Base-by-base conservation (phyloP, 2,888 invertebrate genomes). In the Heterodera filipjevi region DNA sequence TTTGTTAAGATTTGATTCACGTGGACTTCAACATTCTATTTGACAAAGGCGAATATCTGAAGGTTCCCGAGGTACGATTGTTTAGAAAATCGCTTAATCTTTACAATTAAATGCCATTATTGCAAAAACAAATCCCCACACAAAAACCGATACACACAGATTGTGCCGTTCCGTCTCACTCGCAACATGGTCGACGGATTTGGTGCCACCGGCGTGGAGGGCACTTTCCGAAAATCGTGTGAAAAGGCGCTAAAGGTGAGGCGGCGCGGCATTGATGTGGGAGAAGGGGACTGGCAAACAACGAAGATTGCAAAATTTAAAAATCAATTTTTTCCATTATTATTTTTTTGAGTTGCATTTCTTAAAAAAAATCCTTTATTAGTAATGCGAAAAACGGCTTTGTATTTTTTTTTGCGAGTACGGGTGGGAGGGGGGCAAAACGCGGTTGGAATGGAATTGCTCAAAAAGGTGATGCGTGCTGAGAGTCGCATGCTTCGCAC, bases 1-100 rank as follows among this genome's bases (percentile, higher is more conserved):
- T 33, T 33, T 71, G 33, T 33, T 12, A 95, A 0, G 96, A 98
- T 89, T 93, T 94, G 0, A 94, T 99, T 0, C 99, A 99, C 90
- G 98, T 99, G 0, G 99, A 99, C 90, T 98, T 97, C 90, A 98
- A 96, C 90, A 96, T 96, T 89, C 91, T 99, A 27, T 99, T 99
- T 90, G 97, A 99, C 90, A 94, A 92, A 68, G 86, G 86, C 22
- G 89, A 89, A 72, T 71, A 79, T 33, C 76, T 88, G 46, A 79
- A 79, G 0, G 82, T 84, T 22, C 86, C 86, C 3, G 89, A 89
- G 81, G 84, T 87, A 8, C 32, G 75, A 33, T n/a, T 32, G 2
- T 77, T 74, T 70, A 71, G 6, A 46, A 30, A 22, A 22, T 53
- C 5, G 22, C 14, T 6, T 6, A 14, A 3, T 5, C 10, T n/a